phyloP scores from a whole-genome alignment of 2,888 invertebrate species.

The Argyresthia goedartella region DNA sequence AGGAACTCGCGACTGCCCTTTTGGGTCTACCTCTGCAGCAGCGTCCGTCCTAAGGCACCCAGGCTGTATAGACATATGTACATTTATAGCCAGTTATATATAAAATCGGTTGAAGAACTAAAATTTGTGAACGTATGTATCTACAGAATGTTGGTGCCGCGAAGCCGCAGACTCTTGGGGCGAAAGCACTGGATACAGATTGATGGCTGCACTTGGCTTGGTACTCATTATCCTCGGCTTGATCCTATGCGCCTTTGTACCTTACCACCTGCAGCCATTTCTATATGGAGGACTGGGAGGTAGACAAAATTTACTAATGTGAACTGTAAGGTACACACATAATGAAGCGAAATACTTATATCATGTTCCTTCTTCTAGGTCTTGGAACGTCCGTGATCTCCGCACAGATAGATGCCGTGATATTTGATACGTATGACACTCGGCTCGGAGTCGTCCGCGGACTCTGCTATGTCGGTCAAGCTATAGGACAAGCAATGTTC shows the following conservation, averaged over 20 bases:
- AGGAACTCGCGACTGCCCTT: no score
- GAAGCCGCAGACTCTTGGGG: constrained; percentile 65
- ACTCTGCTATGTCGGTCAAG: constrained; percentile 53
- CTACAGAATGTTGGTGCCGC: constrained; percentile 64
- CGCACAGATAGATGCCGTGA: constrained; percentile 58
- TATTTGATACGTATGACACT: constrained; percentile 59
- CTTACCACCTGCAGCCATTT: constrained; percentile 35
- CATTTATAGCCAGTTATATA: no score
- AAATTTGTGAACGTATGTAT: no score
- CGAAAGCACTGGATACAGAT: constrained; percentile 41
- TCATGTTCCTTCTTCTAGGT: constrained; percentile 31
- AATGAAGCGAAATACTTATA: no score
- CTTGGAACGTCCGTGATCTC: constrained; percentile 56
- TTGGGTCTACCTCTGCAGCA: no score
- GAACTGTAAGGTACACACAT: no score
- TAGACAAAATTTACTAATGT: constrained; percentile 12
- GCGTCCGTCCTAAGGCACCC: no score
- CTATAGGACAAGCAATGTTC: constrained; percentile 51
- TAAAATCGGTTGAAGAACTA: no score
- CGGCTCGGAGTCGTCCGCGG: constrained; percentile 44
- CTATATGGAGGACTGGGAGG: constrained; percentile 51
- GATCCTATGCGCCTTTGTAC: constrained; percentile 38
- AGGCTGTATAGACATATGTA: no score
- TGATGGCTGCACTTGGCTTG: constrained; percentile 46
- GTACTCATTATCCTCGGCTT: constrained; percentile 34